These are phyloP conservation scores for Diachasmimorpha longicaudata DNA, from an alignment of 1,140 invertebrate genomes.

Conservation along the genomic window DNA sequence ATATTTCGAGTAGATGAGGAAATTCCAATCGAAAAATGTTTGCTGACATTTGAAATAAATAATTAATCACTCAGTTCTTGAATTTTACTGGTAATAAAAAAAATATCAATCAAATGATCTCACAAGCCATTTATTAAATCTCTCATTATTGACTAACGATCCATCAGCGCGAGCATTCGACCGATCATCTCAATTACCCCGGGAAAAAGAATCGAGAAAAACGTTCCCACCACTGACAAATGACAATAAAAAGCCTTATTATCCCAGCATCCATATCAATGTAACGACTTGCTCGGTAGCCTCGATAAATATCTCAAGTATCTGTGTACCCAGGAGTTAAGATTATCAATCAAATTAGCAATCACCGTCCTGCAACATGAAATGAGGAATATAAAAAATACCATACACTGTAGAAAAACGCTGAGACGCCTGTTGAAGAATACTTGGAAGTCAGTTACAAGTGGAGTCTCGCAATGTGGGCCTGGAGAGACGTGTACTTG, in stretches of 20 bases:
- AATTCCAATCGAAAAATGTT: no score
- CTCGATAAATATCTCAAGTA: not conserved
- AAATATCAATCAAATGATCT: no score
- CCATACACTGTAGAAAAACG: not conserved
- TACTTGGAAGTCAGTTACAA: conserved; percentile 3
- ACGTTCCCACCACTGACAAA: not conserved
- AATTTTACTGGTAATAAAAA: no score
- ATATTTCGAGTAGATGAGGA: no score
- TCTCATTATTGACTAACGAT: no score
- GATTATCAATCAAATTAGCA: conserved; percentile 3
- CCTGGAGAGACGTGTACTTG: conserved; percentile 2
- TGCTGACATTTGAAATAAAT: no score
- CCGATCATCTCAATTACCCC: no score
- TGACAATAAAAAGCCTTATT: not conserved
- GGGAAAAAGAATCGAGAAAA: not conserved
- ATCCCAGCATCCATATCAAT: not conserved
- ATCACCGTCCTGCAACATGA: not conserved
- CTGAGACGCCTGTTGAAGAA: not conserved
- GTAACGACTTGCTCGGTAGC: not conserved
- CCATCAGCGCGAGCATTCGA: no score
- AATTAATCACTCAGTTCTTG: no score
- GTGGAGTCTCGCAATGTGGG: conserved; percentile 9
- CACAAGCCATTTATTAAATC: no score
- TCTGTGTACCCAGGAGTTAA: not conserved
- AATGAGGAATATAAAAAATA: not conserved